Conservation (phyloP, 2,888 invertebrate genomes). For the Drosophila histrio region DNA sequence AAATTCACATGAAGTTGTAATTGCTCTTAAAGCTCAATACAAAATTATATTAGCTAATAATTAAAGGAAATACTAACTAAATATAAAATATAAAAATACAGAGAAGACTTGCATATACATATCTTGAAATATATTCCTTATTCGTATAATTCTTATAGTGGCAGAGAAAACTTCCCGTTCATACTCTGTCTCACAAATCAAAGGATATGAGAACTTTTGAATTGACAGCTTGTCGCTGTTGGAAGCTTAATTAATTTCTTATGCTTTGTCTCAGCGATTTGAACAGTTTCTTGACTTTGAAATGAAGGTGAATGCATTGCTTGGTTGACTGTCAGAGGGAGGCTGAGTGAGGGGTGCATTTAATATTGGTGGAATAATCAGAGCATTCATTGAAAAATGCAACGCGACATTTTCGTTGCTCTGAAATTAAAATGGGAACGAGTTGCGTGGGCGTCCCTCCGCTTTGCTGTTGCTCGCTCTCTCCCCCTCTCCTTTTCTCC, state of each 20-base stretch:
- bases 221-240: conserved; percentile 17
- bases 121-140: too few species aligned
- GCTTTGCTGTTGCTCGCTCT: neutral
- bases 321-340: neutral
- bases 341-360: neutral
- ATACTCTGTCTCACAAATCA: neutral
- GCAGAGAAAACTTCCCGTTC: neutral
- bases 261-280: conserved; percentile 31
- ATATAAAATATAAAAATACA: too few species aligned
- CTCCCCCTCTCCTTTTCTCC: neutral
- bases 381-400: conserved; percentile 75
- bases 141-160: neutral
- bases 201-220: conserved; percentile 14
- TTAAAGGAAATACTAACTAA: too few species aligned
- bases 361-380: conserved; percentile 59
- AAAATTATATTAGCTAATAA: too few species aligned
- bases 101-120: too few species aligned
- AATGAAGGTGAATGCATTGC: neutral
- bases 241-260: conserved; percentile 62
- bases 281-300: conserved; percentile 11
- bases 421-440: conserved; percentile 20
- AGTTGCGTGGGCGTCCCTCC: conserved; percentile 36
- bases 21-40: too few species aligned
- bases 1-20: too few species aligned
- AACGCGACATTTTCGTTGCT: conserved; percentile 62